Percentiles rank a stretch among this genome's conserved stretches.
Conservation (phyloP, 2,113 vertebrate species). For the Phoenicopterus ruber region DNA sequence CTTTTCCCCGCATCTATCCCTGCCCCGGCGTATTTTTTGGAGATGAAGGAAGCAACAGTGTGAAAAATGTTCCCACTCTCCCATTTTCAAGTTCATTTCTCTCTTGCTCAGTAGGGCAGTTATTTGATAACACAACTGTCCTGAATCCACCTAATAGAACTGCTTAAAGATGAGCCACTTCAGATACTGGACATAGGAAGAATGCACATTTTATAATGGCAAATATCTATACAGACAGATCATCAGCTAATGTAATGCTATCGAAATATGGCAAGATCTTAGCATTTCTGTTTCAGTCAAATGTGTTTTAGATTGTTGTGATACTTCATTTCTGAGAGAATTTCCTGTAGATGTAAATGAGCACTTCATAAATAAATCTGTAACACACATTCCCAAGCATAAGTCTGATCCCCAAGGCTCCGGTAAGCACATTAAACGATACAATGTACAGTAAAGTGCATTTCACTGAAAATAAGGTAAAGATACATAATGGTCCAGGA, state of each 20-base stretch:
- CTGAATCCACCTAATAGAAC: neutral
- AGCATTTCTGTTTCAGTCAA: neutral
- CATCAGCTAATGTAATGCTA: neutral
- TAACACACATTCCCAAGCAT: neutral
- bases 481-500: neutral
- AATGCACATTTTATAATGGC: neutral
- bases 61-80: neutral
- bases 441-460: neutral
- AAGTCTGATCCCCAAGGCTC: neutral
- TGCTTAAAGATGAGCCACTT: neutral
- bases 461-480: neutral
- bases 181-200: neutral
- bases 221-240: neutral
- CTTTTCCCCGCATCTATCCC: neutral
- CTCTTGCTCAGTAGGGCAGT: neutral
- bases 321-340: neutral
- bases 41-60: neutral
- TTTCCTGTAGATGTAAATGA: neutral
- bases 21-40: neutral
- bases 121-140: neutral
- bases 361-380: neutral
- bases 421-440: neutral
- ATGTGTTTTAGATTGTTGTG: neutral
- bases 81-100: neutral
- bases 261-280: neutral